Percentiles rank a stretch among this genome's conserved stretches.
Conservation (phyloP, 2,113 vertebrate genomes). For the Cheirogaleus medius region DNA sequence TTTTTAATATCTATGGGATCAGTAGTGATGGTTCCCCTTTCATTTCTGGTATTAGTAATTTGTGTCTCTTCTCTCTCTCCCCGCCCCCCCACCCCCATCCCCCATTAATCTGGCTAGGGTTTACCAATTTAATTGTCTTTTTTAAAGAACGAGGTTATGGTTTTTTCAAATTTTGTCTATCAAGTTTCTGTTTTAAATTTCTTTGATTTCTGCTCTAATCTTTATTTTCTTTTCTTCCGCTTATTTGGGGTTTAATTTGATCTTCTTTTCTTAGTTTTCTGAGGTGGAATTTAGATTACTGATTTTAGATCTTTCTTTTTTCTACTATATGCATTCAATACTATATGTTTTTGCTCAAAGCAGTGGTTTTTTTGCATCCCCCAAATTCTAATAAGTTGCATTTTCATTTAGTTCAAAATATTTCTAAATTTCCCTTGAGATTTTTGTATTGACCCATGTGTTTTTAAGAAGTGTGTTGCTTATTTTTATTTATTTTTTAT, state of each 20-base stretch:
- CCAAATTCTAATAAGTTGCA: neutral
- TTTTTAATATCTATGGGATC: neutral
- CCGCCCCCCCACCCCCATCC: rapidly evolving
- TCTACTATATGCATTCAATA: neutral
- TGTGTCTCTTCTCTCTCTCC: neutral
- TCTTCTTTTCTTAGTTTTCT: neutral
- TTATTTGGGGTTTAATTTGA: neutral
- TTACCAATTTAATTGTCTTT: neutral
- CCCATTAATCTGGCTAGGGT: neutral
- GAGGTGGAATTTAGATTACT: neutral
- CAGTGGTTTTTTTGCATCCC: neutral
- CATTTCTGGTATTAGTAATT: neutral
- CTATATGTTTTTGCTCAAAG: neutral
- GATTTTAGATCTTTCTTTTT: neutral
- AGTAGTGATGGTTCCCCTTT: neutral
- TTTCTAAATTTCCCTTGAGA: neutral
- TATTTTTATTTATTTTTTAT: no score
- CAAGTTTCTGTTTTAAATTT: neutral
- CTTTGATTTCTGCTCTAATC: neutral
- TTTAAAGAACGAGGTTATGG: neutral
- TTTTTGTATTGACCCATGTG: neutral
- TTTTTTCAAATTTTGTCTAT: neutral
- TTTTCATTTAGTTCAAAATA: neutral
- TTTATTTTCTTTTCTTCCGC: neutral
- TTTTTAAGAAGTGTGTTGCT: neutral